Evolutionary conservation across 37 sponge, comb jelly and placozoan genomes (phyloP).

Genomic region (Agelas oroides): DNA sequence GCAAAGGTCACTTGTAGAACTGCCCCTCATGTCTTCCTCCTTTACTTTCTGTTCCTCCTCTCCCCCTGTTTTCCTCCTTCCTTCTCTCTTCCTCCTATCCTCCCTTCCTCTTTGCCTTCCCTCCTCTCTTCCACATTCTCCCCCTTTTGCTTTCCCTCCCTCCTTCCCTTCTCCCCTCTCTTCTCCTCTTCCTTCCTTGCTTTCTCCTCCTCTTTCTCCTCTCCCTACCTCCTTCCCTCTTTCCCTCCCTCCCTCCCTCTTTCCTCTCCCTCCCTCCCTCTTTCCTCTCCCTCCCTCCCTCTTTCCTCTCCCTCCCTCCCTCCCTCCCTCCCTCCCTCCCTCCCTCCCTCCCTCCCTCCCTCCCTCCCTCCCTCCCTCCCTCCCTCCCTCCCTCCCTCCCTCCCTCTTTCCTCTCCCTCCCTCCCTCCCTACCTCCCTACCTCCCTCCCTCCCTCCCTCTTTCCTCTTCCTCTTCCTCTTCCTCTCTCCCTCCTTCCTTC

Average conservation of each 20-base stretch:
- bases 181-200: neutral
- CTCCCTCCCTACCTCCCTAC: neutral
- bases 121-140: too few relatives aligned
- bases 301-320: neutral
- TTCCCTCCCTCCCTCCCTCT: neutral
- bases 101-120: too few relatives aligned
- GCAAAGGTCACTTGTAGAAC: too few relatives aligned
- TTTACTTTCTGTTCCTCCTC: too few relatives aligned
- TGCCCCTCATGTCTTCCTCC: too few relatives aligned
- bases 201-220: neutral
- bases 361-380: conserved; percentile 10
- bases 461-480: too few relatives aligned
- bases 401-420: too few relatives aligned
- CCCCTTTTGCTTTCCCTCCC: too few relatives aligned
- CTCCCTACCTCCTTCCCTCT: neutral
- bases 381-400: neutral
- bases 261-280: too few relatives aligned
- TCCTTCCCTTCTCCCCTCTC: neutral
- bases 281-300: neutral
- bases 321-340: neutral
- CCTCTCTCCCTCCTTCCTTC: too few relatives aligned
- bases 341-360: conserved; percentile 1
- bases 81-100: too few relatives aligned
- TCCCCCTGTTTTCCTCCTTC: too few relatives aligned
- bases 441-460: neutral